Percentiles rank a stretch among this genome's conserved stretches.
Evolutionary conservation across 2,113 vertebrate species (phyloP).

Genomic region (Himantopus leucocephalus): DNA sequence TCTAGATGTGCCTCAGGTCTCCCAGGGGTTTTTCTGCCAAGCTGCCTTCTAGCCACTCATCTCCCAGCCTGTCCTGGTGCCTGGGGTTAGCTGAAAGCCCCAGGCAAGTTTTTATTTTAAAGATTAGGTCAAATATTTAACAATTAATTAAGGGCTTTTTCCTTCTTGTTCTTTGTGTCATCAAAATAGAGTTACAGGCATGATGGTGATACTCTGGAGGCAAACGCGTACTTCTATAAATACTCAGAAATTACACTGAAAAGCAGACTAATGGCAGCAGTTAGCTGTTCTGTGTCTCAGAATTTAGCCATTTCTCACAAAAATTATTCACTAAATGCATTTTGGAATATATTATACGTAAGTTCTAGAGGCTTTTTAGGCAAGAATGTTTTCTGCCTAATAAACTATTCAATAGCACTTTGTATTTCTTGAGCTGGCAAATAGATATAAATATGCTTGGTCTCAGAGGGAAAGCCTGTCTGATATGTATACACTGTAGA

Average conservation of each 20-base stretch:
- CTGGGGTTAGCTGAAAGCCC: not conserved
- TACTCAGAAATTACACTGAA: not conserved
- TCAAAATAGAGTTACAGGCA: not conserved
- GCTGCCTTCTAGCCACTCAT: not conserved
- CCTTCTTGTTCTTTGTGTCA: not conserved
- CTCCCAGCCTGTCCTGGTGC: not conserved
- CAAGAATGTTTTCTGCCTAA: slow-evolving; percentile 20
- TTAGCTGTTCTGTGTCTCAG: not conserved
- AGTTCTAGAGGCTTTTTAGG: slow-evolving; percentile 11
- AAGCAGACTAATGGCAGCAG: not conserved
- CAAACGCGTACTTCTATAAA: not conserved
- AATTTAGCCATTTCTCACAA: not conserved
- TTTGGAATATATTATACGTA: slow-evolving; percentile 6
- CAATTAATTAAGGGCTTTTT: not conserved
- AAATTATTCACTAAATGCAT: slow-evolving; percentile 9
- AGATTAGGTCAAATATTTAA: not conserved
- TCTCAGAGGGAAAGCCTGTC: slow-evolving; percentile 12
- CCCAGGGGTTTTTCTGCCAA: not conserved
- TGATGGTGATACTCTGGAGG: not conserved
- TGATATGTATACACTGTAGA: not conserved
- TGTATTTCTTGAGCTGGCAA: slow-evolving; percentile 22
- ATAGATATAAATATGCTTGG: not conserved
- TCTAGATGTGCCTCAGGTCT: not conserved
- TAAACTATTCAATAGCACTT: slow-evolving; percentile 29
- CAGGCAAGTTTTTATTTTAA: not conserved